phyloP scores from a whole-genome alignment of 2,888 invertebrate genomes.

The Rhodophaea formosa region DNA sequence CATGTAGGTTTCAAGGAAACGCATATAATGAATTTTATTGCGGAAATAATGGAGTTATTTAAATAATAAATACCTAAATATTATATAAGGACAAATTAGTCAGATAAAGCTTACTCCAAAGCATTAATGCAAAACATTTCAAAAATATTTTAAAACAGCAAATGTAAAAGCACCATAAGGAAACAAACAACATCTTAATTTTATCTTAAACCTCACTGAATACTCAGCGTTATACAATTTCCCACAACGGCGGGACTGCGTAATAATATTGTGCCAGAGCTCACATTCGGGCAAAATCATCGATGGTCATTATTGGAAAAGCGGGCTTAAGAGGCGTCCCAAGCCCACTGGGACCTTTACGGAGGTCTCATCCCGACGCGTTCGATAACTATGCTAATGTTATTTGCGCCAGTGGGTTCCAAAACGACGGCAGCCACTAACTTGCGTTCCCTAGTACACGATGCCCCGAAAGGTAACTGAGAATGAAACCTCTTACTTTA shows the following conservation, averaged over 20 bases:
- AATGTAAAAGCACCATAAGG: too few relatives aligned
- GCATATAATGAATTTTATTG: too few relatives aligned
- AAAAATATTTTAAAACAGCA: too few relatives aligned
- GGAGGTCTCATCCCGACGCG: constrained; percentile 75
- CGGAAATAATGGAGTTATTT: too few relatives aligned
- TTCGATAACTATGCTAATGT: constrained; percentile 81
- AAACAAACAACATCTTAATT: neutral
- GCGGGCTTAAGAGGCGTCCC: constrained; percentile 77
- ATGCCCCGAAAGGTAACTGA: constrained; percentile 49
- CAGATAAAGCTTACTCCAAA: too few relatives aligned
- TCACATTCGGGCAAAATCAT: constrained; percentile 73
- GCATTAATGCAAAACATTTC: too few relatives aligned
- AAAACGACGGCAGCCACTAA: constrained; percentile 68
- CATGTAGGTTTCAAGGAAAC: too few relatives aligned
- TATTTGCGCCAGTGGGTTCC: constrained; percentile 77
- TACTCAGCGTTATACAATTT: constrained; percentile 68
- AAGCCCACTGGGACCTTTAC: constrained; percentile 74
- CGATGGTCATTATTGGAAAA: constrained; percentile 80
- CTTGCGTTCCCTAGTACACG: constrained; percentile 56
- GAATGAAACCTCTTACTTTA: constrained; percentile 41
- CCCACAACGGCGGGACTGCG: constrained; percentile 68
- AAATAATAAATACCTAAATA: too few relatives aligned
- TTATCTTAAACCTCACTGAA: constrained; percentile 56
- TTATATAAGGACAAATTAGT: too few relatives aligned
- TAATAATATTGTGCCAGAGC: constrained; percentile 76